These are phyloP conservation scores for Heliconius aoede DNA, from an alignment of 2,888 invertebrate species.

Conservation along the genomic window DNA sequence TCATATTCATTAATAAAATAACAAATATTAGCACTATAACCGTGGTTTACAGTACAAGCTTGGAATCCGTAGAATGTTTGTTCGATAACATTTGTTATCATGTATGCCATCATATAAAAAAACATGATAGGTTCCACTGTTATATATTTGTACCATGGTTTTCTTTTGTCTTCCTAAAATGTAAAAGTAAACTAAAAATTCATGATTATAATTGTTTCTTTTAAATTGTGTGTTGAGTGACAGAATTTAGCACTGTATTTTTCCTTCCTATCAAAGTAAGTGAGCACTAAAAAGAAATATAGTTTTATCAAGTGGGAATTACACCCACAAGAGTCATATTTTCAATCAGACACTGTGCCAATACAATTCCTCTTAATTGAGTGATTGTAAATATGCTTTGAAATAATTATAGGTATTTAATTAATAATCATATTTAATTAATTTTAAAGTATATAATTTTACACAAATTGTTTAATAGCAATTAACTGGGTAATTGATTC, in stretches of 20 bases:
- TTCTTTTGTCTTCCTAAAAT: conserved; percentile 34
- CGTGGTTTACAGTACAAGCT: conserved; percentile 90
- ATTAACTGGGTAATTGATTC: no score
- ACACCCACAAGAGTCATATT: background rate
- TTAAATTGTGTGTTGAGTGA: background rate
- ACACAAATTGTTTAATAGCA: no score
- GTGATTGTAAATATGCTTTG: background rate
- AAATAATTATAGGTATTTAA: background rate
- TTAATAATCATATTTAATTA: background rate
- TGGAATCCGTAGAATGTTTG: conserved; percentile 91
- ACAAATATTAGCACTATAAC: conserved; percentile 87
- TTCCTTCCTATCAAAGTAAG: background rate
- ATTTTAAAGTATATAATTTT: no score
- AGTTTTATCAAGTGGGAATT: background rate
- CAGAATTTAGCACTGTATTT: background rate
- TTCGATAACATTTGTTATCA: conserved; percentile 91
- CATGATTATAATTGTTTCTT: no score
- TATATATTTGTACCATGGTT: conserved; percentile 78
- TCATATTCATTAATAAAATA: conserved; percentile 80
- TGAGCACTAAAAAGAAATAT: background rate
- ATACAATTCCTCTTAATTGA: no score
- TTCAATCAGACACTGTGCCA: no score
- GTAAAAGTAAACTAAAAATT: background rate
- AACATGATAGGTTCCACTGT: conserved; percentile 95
- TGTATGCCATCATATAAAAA: conserved; percentile 94